These are phyloP conservation scores for Bursaphelenchus okinawaensis DNA, from an alignment of 2,888 invertebrate genomes.

Conservation along the genomic window DNA sequence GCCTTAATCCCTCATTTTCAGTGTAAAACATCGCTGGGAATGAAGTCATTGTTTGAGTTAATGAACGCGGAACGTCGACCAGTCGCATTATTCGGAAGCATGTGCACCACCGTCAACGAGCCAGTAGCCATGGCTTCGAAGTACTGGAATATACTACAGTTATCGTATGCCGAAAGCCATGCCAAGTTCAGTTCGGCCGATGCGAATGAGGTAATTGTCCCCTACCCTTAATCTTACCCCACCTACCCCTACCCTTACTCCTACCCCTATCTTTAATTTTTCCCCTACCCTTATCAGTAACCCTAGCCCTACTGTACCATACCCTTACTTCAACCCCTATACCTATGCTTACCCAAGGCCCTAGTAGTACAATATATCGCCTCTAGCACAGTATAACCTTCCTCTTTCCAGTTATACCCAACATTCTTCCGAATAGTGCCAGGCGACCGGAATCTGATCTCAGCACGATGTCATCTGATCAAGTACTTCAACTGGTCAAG, in stretches of 20 bases:
- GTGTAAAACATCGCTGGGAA: conserved; percentile 54
- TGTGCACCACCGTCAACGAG: conserved; percentile 55
- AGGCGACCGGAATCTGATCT: conserved; percentile 48
- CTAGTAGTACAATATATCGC: no score
- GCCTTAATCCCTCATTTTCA: conserved; percentile 25
- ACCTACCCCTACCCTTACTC: no score
- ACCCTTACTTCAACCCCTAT: no score
- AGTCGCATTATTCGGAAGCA: conserved; percentile 52
- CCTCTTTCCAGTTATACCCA: conserved; percentile 46
- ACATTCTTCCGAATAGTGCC: conserved; percentile 56
- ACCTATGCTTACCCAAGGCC: no score
- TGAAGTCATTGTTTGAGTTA: conserved; percentile 54
- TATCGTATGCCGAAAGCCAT: conserved; percentile 56
- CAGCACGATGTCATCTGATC: conserved; percentile 72
- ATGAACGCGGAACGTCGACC: conserved; percentile 43
- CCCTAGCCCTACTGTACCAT: no score
- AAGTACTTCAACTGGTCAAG: conserved; percentile 87
- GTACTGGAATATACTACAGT: conserved; percentile 85
- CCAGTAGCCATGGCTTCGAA: conserved; percentile 62
- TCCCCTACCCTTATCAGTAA: no score
- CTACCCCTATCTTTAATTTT: no score
- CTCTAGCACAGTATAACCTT: no score
- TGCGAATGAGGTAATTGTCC: conserved; percentile 30
- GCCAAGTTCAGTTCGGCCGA: conserved; percentile 54
- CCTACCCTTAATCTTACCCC: no score